Base-by-base conservation (phyloP, 2,113 vertebrate species). In the Sturnus vulgaris region DNA sequence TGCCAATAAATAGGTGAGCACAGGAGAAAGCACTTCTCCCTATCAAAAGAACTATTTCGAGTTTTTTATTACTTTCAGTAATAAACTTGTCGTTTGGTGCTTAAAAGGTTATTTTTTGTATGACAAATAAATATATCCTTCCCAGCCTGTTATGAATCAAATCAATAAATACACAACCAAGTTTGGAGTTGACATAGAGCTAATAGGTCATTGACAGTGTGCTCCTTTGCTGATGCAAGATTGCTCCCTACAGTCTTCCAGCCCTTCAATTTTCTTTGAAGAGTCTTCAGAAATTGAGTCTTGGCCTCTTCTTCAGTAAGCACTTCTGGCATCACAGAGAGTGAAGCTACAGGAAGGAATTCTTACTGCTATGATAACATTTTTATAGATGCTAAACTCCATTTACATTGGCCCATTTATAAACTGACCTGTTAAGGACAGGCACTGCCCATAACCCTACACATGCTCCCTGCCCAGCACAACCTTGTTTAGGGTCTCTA, bases 61-160 rank as follows among this genome's bases (percentile, higher is more conserved):
- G 31, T 0, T 5, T 40, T 59, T 82, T 69, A n/a, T 40, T 69
- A 73, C 71, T 88, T 86, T 46, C 49, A 73, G 65, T 73, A 91
- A 88, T 46, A 91, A 93, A 93, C 69, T 80, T 91, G 73, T 91
- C 59, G 82, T 88, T 94, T 52, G 49, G 53, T 76, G 53, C 18
- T 66, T 94, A 91, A 95, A 78, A 93, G 39, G 56, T 57, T 89
- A 69, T 56, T 89, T 96, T 77, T 76, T 37, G 33, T 83, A 52
- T 50, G 78, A 82, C 64, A 91, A 91, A 82, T 81, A 96, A 95
- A 83, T 44, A 59, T 69, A 75, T 91, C 49, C 52, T 91, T 87
- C 35, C 25, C 47, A 94, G 77, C 61, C 66, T 78, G 63, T 73
- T 65, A 83, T 69, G 59, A 91, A 86, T 71, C 53, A 82, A 89